phyloP scores from a whole-genome alignment of 2,113 vertebrate genomes.

The Epinephelus cyanopodus region DNA sequence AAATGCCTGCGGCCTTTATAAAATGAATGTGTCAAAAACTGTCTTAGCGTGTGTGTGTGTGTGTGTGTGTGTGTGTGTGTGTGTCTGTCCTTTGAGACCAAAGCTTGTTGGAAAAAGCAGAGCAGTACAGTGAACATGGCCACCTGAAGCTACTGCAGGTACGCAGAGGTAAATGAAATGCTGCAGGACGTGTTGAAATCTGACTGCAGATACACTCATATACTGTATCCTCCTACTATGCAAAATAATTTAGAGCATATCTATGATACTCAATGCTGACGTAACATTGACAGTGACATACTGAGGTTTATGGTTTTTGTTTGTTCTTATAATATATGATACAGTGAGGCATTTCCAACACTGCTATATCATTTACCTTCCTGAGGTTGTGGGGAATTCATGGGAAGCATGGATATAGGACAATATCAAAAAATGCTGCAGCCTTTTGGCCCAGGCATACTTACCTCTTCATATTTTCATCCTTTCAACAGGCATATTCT shows the following conservation, averaged over 20 bases:
- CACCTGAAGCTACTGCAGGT: neutral
- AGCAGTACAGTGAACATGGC: neutral
- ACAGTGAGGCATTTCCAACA: neutral
- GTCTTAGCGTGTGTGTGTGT: neutral
- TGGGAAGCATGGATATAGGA: neutral
- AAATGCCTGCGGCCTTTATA: conserved; percentile 20
- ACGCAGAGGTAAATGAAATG: neutral
- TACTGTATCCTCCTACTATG: neutral
- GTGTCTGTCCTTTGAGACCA: neutral
- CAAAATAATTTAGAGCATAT: neutral
- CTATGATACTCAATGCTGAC: neutral
- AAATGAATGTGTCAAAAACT: conserved; percentile 32
- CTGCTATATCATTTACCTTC: neutral
- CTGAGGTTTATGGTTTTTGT: neutral
- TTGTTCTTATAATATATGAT: neutral
- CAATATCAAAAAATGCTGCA: neutral
- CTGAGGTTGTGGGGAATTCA: no score
- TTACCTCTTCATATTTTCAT: no score
- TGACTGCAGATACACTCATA: neutral
- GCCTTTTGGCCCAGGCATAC: neutral
- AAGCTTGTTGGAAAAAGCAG: neutral
- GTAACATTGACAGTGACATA: neutral
- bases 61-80: neutral
- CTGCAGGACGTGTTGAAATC: neutral
- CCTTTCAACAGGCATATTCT: neutral